These are phyloP conservation scores for Dusona sp. DNA, from an alignment of 2,888 invertebrate species.

Conservation along the genomic window DNA sequence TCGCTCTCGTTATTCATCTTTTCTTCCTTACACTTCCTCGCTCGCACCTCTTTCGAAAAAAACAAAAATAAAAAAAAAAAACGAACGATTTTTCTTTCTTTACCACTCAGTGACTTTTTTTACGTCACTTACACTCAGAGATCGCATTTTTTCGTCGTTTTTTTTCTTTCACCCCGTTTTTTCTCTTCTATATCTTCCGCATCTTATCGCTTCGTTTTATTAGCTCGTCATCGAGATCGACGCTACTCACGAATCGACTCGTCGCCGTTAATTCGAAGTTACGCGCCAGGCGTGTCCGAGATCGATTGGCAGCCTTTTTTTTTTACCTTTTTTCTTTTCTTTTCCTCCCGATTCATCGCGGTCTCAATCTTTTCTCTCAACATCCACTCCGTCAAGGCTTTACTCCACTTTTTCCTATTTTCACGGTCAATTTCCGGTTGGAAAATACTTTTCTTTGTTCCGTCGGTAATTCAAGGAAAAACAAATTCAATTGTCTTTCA, in stretches of 20 bases:
- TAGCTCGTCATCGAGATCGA: conserved; percentile 56
- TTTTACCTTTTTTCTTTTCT: not conserved
- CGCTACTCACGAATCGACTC: conserved; percentile 70
- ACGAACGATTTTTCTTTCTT: not conserved
- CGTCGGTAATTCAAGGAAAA: not conserved
- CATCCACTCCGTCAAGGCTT: not conserved
- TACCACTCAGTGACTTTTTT: conserved; percentile 47
- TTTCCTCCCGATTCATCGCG: not conserved
- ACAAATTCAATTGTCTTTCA: too few relatives aligned
- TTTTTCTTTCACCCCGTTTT: conserved; percentile 32
- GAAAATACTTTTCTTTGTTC: not conserved
- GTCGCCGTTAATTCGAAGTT: conserved; percentile 78
- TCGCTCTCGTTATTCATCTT: conserved; percentile 25
- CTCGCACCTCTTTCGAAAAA: not conserved
- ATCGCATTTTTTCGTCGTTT: conserved; percentile 17
- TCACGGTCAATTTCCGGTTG: not conserved
- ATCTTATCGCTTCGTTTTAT: conserved; percentile 55
- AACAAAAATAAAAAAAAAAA: not conserved
- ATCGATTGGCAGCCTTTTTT: conserved; percentile 29
- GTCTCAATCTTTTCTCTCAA: not conserved
- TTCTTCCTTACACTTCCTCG: conserved; percentile 38
- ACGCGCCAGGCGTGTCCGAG: conserved; percentile 74
- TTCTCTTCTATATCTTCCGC: conserved; percentile 39
- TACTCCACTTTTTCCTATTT: not conserved
- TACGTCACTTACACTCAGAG: conserved; percentile 52